Evolutionary conservation across 2,113 vertebrate species (phyloP).

Genomic region (Phalacrocorax aristotelis): DNA sequence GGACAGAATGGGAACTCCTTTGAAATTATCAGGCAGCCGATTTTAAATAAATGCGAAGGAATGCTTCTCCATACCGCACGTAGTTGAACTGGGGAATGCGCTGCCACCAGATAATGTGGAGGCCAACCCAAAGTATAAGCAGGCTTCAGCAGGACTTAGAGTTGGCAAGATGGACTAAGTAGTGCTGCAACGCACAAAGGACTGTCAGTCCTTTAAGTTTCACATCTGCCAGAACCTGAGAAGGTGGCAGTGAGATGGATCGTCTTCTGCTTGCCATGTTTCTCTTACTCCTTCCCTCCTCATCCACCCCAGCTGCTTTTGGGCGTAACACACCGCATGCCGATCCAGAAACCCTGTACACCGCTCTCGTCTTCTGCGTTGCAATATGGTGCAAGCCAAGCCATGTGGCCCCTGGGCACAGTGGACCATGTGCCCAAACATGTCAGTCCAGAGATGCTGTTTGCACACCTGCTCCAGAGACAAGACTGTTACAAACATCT

Average conservation of each 20-base stretch:
- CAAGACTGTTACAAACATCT: neutral
- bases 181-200: neutral
- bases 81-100: neutral
- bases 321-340: accelerated
- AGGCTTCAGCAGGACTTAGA: neutral
- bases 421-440: accelerated
- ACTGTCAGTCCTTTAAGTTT: neutral
- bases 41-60: neutral
- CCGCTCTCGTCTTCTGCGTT: accelerated
- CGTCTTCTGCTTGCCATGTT: neutral
- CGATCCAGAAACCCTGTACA: neutral
- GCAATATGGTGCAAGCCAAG: accelerated
- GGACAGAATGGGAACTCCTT: constrained; percentile 41
- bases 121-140: neutral
- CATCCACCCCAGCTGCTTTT: neutral
- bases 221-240: neutral
- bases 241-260: neutral
- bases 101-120: neutral
- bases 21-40: neutral
- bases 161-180: neutral
- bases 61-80: accelerated
- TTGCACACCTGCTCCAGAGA: neutral
- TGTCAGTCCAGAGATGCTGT: neutral
- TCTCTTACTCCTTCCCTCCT: neutral
- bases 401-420: accelerated